Evolutionary conservation across 2,888 invertebrate genomes (phyloP).

Genomic region (Gasteruption jaculator): DNA sequence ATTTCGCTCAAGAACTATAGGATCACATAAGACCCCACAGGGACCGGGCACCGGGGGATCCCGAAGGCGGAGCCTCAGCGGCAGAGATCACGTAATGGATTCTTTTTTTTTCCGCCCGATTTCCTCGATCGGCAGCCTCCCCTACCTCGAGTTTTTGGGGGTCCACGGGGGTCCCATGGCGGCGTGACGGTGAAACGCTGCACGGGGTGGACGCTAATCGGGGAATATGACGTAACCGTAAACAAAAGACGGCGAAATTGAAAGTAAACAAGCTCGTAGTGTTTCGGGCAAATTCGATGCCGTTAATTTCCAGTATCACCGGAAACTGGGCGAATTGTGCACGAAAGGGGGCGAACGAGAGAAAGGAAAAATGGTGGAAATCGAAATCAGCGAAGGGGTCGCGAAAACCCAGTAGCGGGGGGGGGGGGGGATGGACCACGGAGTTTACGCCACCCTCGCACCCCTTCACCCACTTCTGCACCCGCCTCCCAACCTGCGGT

Average conservation of each 20-base stretch:
- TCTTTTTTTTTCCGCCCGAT: not conserved
- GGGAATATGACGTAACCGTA: no score
- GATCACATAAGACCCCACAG: constrained; percentile 38
- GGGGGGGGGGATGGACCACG: constrained; percentile 34
- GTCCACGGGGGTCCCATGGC: no score
- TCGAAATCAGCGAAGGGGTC: constrained; percentile 6
- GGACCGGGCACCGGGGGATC: constrained; percentile 14
- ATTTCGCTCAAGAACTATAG: constrained; percentile 44
- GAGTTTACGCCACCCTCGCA: constrained; percentile 41
- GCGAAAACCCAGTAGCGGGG: no score
- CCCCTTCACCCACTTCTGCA: constrained; percentile 55
- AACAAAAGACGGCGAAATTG: no score
- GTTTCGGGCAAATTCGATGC: no score
- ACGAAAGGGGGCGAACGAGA: no score
- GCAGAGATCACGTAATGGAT: not conserved
- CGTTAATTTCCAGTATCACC: no score
- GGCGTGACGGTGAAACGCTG: no score
- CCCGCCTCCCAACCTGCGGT: constrained; percentile 54
- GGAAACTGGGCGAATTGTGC: no score
- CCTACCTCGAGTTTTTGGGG: not conserved
- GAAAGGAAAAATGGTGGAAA: no score
- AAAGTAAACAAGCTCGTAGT: no score
- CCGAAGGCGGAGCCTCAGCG: constrained; percentile 1
- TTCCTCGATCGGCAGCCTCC: not conserved
- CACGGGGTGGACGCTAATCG: no score